Evolutionary conservation across 1,140 invertebrate genomes (phyloP).

Genomic region (Drosophila pectinifera): DNA sequence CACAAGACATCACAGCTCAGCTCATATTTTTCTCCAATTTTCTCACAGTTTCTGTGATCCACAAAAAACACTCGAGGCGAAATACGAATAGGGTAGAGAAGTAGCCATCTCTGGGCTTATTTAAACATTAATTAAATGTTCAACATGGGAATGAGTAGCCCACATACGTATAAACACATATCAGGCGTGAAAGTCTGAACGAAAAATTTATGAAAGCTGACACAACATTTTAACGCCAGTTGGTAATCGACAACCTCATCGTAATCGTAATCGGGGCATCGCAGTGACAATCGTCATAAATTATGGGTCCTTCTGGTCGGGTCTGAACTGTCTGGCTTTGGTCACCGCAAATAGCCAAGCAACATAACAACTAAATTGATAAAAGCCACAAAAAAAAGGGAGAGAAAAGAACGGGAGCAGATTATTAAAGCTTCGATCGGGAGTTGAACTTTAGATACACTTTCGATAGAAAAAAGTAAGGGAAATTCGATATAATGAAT

Average conservation of each 20-base stretch:
- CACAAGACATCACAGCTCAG: conserved; percentile 2
- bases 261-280: conserved; percentile 25
- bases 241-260: conserved; percentile 53
- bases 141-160: conserved; percentile 49
- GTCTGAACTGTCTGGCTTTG: conserved; percentile 10
- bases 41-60: conserved; percentile 61
- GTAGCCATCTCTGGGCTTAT: conserved; percentile 46
- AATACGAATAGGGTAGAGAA: conserved; percentile 25
- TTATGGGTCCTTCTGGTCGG: conserved; percentile 59
- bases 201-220: conserved; percentile 67
- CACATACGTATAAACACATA: conserved; percentile 25
- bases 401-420: conserved; percentile 37
- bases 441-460: conserved; percentile 1
- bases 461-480: neutral
- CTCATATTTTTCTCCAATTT: conserved; percentile 43
- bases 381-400: conserved; percentile 64
- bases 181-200: conserved; percentile 41
- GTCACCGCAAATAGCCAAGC: conserved; percentile 52
- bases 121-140: conserved; percentile 69
- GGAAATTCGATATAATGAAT: no score
- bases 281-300: conserved; percentile 73
- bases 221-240: conserved; percentile 60
- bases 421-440: neutral
- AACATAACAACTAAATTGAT: conserved; percentile 73
- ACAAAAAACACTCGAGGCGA: conserved; percentile 60